Base-by-base conservation (phyloP, 2,113 vertebrate species). In the Oryzias celebensis region DNA sequence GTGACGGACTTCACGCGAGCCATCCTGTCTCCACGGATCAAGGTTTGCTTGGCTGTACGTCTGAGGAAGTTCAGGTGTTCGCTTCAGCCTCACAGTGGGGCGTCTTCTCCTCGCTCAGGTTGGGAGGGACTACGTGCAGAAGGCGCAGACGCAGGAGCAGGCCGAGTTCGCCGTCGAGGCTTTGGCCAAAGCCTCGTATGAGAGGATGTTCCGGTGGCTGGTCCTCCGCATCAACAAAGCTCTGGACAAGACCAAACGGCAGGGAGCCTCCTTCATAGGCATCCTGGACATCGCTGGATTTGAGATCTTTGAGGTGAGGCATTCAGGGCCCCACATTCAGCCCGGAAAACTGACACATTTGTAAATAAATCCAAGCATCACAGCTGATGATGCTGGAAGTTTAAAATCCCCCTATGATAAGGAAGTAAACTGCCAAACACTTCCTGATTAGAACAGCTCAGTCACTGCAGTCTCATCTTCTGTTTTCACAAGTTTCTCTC, bases 81-180 rank as follows among this genome's bases (percentile, higher is more conserved):
- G 44, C 7, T 17, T 47, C 47, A 1, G 47, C 47, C 47, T 47
- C 8, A 46, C 17, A 15, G 8, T 6, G 26, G 26, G 7, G 26
- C 5, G 26, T 3, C 12, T 36, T 36, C 54, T 26, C 4, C 54
- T 50, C 8, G 4, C 67, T 15, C 63, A 89, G 87, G 87, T 99
- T 71, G 97, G 97, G 3, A 89, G 97, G 17, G 97, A 99, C 84
- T 98, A 94, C 0, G 97, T 99, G 57, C 97, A 98, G 91, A 99
- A 99, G 89, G 97, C 97, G 1, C 97, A 99, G 89, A 98, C 96
- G 0, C 98, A 99, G 91, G 97, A 99, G 68, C 97, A 98, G 94
- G 97, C 97, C 0, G 97, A 99, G 88, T 99, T 99, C 77, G 97
- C 97, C 12, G 93, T 98, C 0, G 97, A 98, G 84, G 97, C 97